Conservation (phyloP, 2,797 vertebrate genomes). For the Benthosema pterotum region DNA sequence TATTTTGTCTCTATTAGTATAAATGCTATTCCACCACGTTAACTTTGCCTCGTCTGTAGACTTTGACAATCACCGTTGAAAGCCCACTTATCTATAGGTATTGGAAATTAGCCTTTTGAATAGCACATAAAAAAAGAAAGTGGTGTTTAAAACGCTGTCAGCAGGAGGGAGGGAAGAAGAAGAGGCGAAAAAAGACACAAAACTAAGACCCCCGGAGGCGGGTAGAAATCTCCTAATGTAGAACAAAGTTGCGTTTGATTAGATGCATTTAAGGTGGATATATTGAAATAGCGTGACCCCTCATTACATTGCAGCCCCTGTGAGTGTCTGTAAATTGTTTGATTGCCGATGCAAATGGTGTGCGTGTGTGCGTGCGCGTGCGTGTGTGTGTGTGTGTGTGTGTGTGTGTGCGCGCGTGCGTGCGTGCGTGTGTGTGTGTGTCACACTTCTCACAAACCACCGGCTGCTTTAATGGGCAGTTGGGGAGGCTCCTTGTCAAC, state of each 20-base stretch:
- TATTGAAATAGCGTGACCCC: constrained; percentile 24
- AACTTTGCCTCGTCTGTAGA: constrained; percentile 28
- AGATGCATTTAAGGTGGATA: constrained; percentile 57
- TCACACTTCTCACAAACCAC: constrained; percentile 23
- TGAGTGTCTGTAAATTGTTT: neutral
- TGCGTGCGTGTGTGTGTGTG: constrained; percentile 4
- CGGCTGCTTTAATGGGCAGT: constrained; percentile 48
- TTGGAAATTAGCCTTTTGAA: constrained; percentile 63
- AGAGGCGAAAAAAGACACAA: neutral
- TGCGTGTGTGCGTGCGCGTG: neutral
- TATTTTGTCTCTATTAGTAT: too few relatives aligned
- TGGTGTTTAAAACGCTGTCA: constrained; percentile 44
- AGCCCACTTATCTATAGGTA: constrained; percentile 63
- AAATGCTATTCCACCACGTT: too few relatives aligned
- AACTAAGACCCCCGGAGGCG: too few relatives aligned
- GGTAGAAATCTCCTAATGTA: constrained; percentile 53
- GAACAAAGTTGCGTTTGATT: constrained; percentile 62
- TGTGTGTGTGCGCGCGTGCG: neutral
- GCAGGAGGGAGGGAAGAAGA: constrained; percentile 1
- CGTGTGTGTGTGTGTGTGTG: neutral
- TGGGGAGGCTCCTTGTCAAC: constrained; percentile 30
- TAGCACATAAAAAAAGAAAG: too few relatives aligned
- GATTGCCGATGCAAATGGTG: too few relatives aligned
- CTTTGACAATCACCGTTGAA: constrained; percentile 51
- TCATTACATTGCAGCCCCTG: neutral